Conservation (phyloP, 2,888 invertebrate genomes). For the Apoda limacodes region DNA sequence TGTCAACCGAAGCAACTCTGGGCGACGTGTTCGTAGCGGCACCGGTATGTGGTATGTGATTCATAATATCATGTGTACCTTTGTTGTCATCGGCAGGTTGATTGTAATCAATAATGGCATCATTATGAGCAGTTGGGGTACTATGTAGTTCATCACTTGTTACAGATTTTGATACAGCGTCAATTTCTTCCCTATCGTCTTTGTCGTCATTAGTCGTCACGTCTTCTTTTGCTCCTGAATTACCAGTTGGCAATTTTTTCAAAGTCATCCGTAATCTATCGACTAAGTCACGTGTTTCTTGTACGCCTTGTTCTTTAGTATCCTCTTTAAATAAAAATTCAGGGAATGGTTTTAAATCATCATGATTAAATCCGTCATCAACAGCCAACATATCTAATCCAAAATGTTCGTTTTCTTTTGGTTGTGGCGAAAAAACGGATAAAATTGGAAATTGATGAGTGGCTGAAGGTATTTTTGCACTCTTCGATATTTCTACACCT, state of each 20-base stretch:
- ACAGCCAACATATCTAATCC: conserved; percentile 74
- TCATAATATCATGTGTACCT: conserved; percentile 23
- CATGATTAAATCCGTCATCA: conserved; percentile 75
- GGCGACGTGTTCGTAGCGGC: conserved; percentile 23
- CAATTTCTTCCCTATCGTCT: conserved; percentile 30
- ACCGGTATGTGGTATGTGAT: conserved; percentile 25
- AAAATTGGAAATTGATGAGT: conserved; percentile 61
- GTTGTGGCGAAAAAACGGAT: conserved; percentile 80
- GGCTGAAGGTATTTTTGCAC: conserved; percentile 58
- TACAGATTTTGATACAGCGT: conserved; percentile 23
- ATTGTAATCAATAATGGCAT: conserved; percentile 19
- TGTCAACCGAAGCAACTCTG: conserved; percentile 23
- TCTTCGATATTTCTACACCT: conserved; percentile 58
- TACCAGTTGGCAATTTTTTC: conserved; percentile 72
- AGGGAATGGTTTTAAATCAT: conserved; percentile 75
- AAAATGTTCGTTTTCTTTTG: conserved; percentile 72
- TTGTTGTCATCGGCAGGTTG: conserved; percentile 27
- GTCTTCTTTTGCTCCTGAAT: conserved; percentile 48
- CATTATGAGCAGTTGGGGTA: conserved; percentile 8
- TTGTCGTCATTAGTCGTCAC: conserved; percentile 29
- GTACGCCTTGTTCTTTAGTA: conserved; percentile 81
- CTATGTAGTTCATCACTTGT: conserved; percentile 37
- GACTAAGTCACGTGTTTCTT: conserved; percentile 86
- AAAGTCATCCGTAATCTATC: conserved; percentile 84
- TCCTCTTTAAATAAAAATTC: conserved; percentile 81